These are phyloP conservation scores for Noctua janthe DNA, from an alignment of 2,888 invertebrate genomes.

Conservation along the genomic window DNA sequence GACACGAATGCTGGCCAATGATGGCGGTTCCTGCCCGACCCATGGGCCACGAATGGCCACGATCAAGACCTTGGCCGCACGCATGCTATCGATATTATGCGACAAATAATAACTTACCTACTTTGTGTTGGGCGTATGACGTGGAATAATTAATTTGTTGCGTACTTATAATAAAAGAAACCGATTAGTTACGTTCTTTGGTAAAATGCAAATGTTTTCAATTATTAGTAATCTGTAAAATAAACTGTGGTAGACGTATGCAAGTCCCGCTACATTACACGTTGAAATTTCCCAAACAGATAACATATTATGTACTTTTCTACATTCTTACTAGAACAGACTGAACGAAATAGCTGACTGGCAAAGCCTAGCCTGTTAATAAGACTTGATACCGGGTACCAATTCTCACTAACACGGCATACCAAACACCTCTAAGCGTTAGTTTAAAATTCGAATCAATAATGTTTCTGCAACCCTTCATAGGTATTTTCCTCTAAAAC, in stretches of 20 bases:
- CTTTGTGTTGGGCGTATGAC: neutral
- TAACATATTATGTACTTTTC: neutral
- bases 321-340: neutral
- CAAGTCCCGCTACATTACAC: neutral
- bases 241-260: neutral
- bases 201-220: neutral
- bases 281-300: no score
- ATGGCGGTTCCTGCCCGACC: slow-evolving; percentile 37
- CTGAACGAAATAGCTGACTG: neutral
- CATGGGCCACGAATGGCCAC: slow-evolving; percentile 24
- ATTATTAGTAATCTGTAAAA: neutral
- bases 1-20: slow-evolving; percentile 21
- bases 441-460: neutral
- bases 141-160: neutral
- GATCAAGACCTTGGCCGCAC: slow-evolving; percentile 55
- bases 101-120: slow-evolving; percentile 17
- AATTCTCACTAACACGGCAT: neutral
- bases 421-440: neutral
- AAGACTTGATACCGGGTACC: no score
- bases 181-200: neutral
- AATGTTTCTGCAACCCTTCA: neutral
- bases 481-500: neutral
- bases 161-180: neutral
- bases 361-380: neutral
- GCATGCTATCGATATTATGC: slow-evolving; percentile 40